phyloP scores from a whole-genome alignment of 2,113 vertebrate genomes.

The Oryzias javanicus region DNA sequence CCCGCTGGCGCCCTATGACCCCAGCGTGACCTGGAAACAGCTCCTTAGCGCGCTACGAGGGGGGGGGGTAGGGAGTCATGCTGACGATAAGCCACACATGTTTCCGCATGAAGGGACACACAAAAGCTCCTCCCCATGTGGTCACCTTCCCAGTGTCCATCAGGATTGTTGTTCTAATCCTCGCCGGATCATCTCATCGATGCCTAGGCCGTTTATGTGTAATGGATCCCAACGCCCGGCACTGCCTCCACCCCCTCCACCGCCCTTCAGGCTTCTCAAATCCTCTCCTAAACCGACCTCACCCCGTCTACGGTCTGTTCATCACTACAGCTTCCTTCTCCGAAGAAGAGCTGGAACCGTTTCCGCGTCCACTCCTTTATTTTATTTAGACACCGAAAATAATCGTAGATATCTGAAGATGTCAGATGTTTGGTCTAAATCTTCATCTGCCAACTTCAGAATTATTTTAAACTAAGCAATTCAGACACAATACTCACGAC shows the following conservation, averaged over 20 bases:
- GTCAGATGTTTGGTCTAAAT: no score
- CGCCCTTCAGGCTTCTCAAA: neutral
- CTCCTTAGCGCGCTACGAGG: constrained; percentile 25
- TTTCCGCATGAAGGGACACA: constrained; percentile 11
- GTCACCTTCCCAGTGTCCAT: constrained; percentile 78
- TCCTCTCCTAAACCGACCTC: constrained; percentile 1
- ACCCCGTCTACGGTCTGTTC: no score
- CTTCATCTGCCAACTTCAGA: no score
- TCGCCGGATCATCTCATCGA: constrained; percentile 76
- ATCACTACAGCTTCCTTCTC: no score
- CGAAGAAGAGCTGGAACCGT: no score
- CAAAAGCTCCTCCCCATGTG: constrained; percentile 53
- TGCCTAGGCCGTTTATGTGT: constrained; percentile 74
- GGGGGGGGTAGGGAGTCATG: constrained; percentile 25
- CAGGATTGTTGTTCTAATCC: constrained; percentile 77
- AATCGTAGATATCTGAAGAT: no score
- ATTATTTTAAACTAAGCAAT: no score
- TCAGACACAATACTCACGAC: no score
- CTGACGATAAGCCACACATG: constrained; percentile 21
- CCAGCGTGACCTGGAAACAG: constrained; percentile 55
- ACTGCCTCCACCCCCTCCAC: neutral
- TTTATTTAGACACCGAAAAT: no score
- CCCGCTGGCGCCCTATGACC: constrained; percentile 54
- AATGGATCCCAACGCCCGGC: constrained; percentile 65
- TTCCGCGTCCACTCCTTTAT: no score